Conservation (phyloP, 1,140 invertebrate species). For the Aricia agestis region DNA sequence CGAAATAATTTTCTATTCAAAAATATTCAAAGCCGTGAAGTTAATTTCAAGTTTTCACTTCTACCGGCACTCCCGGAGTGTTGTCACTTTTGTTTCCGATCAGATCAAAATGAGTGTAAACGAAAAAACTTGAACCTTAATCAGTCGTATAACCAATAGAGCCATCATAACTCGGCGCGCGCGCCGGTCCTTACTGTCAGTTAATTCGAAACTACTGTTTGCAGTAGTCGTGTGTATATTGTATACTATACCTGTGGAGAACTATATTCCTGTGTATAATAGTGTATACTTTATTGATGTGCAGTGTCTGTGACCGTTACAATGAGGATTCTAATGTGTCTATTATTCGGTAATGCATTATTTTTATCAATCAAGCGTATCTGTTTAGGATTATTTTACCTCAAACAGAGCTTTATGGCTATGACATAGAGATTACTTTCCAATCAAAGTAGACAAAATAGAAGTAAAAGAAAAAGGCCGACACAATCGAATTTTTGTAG, state of each 20-base stretch:
- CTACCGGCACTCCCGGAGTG: too few relatives aligned
- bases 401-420: background rate
- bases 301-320: slow-evolving; percentile 32
- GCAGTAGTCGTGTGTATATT: slow-evolving; percentile 32
- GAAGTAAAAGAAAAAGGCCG: too few relatives aligned
- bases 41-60: too few relatives aligned
- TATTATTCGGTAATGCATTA: slow-evolving; percentile 35
- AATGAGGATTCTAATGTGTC: slow-evolving; percentile 20
- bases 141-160: background rate
- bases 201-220: slow-evolving; percentile 31
- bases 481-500: too few relatives aligned
- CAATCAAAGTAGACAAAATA: too few relatives aligned
- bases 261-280: background rate
- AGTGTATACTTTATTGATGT: slow-evolving; percentile 32
- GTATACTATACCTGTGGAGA: slow-evolving; percentile 7
- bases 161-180: slow-evolving; percentile 24
- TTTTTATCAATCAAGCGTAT: background rate
- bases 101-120: too few relatives aligned
- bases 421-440: too few relatives aligned
- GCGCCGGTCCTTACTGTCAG: slow-evolving; percentile 33
- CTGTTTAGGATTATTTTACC: background rate
- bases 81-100: too few relatives aligned
- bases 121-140: background rate
- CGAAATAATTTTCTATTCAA: too few relatives aligned
- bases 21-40: too few relatives aligned